A percentile compares a stretch with the other conserved stretches of the same genome.
phyloP scores from a whole-genome alignment of 2,797 vertebrate species.

The Cryptoblepharus egeriae region DNA sequence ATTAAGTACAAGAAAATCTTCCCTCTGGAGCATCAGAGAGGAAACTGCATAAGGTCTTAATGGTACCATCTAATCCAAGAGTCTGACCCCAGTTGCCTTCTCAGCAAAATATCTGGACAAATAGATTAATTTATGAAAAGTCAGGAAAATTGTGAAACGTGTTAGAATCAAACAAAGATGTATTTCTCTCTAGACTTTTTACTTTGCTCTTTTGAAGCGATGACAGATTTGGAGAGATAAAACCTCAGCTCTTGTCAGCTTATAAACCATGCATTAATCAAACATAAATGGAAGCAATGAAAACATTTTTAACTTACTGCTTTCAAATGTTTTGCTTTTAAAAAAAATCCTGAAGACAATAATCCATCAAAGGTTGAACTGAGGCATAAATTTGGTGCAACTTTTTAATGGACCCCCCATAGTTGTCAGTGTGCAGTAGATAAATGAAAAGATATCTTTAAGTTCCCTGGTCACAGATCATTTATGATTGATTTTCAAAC shows the following conservation, averaged over 20 bases:
- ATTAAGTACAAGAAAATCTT: constrained; percentile 33
- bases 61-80: not conserved
- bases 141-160: constrained; percentile 33
- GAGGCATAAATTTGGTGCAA: not conserved
- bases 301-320: not conserved
- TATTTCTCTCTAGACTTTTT: constrained; percentile 20
- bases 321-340: constrained; percentile 18
- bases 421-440: not conserved
- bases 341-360: not conserved
- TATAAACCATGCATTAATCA: constrained; percentile 24
- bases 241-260: constrained; percentile 16
- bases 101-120: constrained; percentile 38
- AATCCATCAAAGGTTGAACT: not conserved
- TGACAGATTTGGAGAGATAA: constrained; percentile 31
- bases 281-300: not conserved
- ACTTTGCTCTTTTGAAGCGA: constrained; percentile 1
- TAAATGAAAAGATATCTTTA: not conserved
- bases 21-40: constrained; percentile 16
- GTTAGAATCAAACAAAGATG: constrained; percentile 24
- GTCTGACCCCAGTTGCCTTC: constrained; percentile 18
- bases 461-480: not conserved
- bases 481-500: no score
- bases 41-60: constrained; percentile 10
- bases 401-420: not conserved
- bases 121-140: constrained; percentile 39